Percentiles rank a stretch among this genome's conserved stretches.
These are phyloP conservation scores for Benthosema pterotum DNA, from an alignment of 2,797 vertebrate species.

Conservation along the genomic window DNA sequence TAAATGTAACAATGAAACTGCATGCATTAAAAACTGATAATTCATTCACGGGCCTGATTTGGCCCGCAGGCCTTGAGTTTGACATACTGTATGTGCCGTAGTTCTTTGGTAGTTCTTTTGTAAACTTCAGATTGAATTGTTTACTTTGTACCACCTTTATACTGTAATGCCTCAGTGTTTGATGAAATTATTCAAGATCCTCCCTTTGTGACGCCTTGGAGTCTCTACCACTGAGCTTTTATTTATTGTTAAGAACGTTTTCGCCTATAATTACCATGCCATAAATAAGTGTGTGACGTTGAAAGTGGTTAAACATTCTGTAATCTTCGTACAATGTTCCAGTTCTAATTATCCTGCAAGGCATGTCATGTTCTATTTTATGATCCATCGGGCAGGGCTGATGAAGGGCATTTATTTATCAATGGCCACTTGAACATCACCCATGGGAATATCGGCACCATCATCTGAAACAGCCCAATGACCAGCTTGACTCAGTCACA, in stretches of 20 bases:
- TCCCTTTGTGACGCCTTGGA: too few relatives aligned
- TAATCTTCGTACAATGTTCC: conserved; percentile 14
- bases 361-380: conserved; percentile 42
- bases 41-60: too few relatives aligned
- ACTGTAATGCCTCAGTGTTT: conserved; percentile 12
- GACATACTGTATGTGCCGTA: too few relatives aligned
- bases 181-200: neutral
- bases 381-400: conserved; percentile 39
- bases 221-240: too few relatives aligned
- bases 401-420: conserved; percentile 27
- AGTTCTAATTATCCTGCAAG: conserved; percentile 43
- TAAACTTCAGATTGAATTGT: conserved; percentile 4
- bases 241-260: too few relatives aligned
- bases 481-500: conserved; percentile 56
- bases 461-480: conserved; percentile 17
- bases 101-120: too few relatives aligned
- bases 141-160: neutral
- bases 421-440: conserved; percentile 46
- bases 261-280: too few relatives aligned
- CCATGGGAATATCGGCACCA: conserved; percentile 27
- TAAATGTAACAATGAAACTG: too few relatives aligned
- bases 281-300: too few relatives aligned
- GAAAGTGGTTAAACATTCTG: too few relatives aligned
- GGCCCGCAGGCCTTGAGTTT: too few relatives aligned
- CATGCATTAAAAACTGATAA: too few relatives aligned